These are phyloP conservation scores for Crossoptilon crossoptilon DNA, from an alignment of 2,797 vertebrate species.

Conservation along the genomic window DNA sequence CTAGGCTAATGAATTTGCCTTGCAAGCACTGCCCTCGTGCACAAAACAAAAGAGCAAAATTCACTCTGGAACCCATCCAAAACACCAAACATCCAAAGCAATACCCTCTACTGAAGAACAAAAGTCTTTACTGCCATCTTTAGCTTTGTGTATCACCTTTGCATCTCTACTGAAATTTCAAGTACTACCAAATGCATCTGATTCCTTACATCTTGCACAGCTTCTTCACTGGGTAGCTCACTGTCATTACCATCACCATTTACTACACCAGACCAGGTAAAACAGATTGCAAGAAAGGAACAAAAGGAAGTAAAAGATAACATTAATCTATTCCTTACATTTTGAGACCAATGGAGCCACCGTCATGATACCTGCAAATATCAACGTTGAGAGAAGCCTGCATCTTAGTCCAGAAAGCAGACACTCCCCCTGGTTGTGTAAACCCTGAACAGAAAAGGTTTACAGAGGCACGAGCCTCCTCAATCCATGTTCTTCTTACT, in stretches of 20 bases:
- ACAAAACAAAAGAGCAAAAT: background rate
- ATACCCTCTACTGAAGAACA: background rate
- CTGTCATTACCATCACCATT: background rate
- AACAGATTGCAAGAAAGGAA: background rate
- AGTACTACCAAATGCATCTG: background rate
- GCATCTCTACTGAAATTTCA: background rate
- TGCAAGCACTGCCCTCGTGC: background rate
- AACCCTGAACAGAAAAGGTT: background rate
- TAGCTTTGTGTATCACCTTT: background rate
- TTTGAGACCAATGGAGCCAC: accelerated
- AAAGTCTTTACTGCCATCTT: background rate
- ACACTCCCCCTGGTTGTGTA: background rate
- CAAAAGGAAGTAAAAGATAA: background rate
- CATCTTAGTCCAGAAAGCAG: background rate
- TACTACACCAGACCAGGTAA: background rate
- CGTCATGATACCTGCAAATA: background rate
- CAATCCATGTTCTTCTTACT: background rate
- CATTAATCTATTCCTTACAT: background rate
- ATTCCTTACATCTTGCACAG: background rate
- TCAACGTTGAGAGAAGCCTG: background rate
- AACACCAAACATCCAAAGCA: background rate
- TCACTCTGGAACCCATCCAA: background rate
- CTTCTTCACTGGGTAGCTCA: background rate
- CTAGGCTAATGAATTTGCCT: background rate
- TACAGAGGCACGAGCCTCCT: background rate